phyloP scores from a whole-genome alignment of 2,797 vertebrate genomes.

The Nyctibius grandis region DNA sequence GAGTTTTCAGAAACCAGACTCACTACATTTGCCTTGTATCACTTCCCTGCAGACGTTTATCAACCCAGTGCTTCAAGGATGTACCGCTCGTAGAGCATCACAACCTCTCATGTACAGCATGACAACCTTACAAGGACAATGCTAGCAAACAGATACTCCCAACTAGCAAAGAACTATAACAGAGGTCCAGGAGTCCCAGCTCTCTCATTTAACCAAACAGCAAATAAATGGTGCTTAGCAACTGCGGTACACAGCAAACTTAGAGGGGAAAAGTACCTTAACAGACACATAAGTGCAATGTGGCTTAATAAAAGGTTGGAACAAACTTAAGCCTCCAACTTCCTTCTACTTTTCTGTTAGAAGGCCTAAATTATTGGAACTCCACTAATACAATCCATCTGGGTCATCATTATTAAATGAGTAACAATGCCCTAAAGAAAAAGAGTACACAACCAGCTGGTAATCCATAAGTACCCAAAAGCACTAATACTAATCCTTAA shows the following conservation, averaged over 20 bases:
- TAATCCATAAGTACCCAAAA: neutral
- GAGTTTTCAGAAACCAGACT: neutral
- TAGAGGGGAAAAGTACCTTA: neutral
- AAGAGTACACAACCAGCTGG: neutral
- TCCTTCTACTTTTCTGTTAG: neutral
- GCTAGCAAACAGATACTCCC: neutral
- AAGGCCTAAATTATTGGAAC: neutral
- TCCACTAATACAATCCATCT: neutral
- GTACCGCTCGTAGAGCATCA: neutral
- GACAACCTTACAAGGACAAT: neutral
- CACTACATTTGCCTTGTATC: neutral
- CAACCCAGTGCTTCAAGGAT: neutral
- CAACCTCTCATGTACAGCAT: neutral
- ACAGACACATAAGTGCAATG: neutral
- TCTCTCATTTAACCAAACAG: neutral
- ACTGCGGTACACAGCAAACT: neutral
- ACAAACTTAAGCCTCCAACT: neutral
- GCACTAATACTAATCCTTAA: neutral
- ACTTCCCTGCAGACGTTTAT: rapidly evolving
- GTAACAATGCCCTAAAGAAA: neutral
- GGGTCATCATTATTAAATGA: neutral
- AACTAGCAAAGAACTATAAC: neutral
- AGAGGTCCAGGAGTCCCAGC: neutral
- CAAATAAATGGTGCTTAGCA: neutral
- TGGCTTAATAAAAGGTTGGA: neutral